A percentile compares a stretch with the other conserved stretches of the same genome.
phyloP scores from a whole-genome alignment of 2,113 vertebrate genomes.

The Sorex araneus region DNA sequence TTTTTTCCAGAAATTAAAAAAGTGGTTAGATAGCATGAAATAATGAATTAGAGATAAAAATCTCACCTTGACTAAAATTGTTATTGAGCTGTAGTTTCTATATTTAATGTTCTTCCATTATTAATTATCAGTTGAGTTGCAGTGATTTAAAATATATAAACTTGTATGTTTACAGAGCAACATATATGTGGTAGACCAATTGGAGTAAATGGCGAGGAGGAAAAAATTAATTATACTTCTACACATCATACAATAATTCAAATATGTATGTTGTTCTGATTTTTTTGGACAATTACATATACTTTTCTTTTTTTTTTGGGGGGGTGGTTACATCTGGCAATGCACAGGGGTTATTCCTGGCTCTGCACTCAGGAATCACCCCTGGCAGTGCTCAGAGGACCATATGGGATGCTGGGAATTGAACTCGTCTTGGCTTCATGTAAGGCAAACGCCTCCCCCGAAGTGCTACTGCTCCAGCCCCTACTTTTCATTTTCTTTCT shows the following conservation, averaged over 20 bases:
- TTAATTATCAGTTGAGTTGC: neutral
- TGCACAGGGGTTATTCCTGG: too few species aligned
- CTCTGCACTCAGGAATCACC: too few species aligned
- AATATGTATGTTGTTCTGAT: neutral
- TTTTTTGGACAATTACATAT: neutral
- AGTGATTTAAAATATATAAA: conserved; percentile 3
- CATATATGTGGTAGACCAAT: neutral
- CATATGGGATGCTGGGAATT: too few species aligned
- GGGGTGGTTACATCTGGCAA: too few species aligned
- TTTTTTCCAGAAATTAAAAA: neutral
- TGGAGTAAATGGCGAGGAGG: neutral
- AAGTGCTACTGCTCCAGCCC: too few species aligned
- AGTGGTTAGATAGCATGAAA: neutral
- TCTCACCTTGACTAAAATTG: conserved; percentile 28
- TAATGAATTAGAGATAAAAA: conserved; percentile 26
- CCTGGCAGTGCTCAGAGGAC: too few species aligned
- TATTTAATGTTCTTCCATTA: neutral
- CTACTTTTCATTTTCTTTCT: too few species aligned
- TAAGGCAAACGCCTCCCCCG: too few species aligned
- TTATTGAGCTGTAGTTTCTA: neutral
- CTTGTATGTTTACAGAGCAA: conserved; percentile 16
- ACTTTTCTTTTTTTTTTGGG: too few species aligned
- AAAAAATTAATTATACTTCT: conserved; percentile 7
- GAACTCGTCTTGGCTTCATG: too few species aligned
- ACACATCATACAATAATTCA: neutral